These are phyloP conservation scores for Anagrus nilaparvatae DNA, from an alignment of 1,140 invertebrate genomes.

Conservation along the genomic window DNA sequence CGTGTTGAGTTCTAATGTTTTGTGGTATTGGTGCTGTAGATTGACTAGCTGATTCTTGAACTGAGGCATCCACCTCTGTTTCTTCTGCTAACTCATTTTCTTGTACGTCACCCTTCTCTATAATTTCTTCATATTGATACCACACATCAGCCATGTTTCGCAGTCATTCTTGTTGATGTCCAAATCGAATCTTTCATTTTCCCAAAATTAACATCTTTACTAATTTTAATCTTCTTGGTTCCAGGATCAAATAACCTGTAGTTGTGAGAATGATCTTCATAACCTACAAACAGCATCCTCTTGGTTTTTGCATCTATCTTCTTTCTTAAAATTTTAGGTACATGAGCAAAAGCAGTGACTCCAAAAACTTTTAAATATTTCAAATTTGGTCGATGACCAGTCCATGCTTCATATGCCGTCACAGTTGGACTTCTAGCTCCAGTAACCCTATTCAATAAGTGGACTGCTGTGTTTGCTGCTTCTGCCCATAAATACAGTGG, in stretches of 20 bases:
- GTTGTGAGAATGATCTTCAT: not conserved
- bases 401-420: not conserved
- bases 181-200: too few relatives aligned
- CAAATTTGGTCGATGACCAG: not conserved
- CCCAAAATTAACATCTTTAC: not conserved
- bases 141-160: too few relatives aligned
- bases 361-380: conserved; percentile 1
- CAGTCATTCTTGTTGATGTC: too few relatives aligned
- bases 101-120: too few relatives aligned
- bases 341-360: not conserved
- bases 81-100: too few relatives aligned
- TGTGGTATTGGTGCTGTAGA: too few relatives aligned
- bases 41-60: too few relatives aligned
- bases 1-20: too few relatives aligned
- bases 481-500: conserved; percentile 34
- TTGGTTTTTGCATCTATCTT: not conserved
- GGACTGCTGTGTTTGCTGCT: conserved; percentile 29
- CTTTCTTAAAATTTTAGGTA: conserved; percentile 1
- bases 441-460: conserved; percentile 12
- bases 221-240: not conserved
- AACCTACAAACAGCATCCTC: not conserved
- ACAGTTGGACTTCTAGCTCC: not conserved
- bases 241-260: not conserved
- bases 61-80: too few relatives aligned
- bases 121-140: too few relatives aligned